Evolutionary conservation across 2,113 vertebrate genomes (phyloP), one percentile per base, ranked within the genome.

Genomic region (Lipophrys pholis): DNA sequence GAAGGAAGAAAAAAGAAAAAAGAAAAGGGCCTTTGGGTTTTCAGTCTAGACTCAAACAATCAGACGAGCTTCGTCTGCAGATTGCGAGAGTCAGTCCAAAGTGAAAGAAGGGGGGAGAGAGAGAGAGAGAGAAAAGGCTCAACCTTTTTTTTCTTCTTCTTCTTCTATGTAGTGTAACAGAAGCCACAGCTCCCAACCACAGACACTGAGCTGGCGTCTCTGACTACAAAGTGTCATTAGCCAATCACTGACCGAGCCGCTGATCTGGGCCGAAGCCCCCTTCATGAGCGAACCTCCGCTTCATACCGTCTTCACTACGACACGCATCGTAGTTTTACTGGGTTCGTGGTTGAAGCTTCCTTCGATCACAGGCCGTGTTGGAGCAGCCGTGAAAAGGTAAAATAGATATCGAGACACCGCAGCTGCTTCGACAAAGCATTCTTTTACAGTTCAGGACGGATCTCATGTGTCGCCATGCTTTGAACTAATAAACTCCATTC

Each of bases 201-300:
- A 85, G 64, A 79, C 82, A 76, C 11, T 36, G n/a, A 53, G 51
- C 70, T 72, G 78, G 72, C 77, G 53, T 83, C 82, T 67, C 50
- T 65, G 30, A 71, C 62, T 64, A 68, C 43, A 66, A 75, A 79
- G 67, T 56, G 66, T 79, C 64, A 78, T 76, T 63, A 81, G 66
- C 63, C 76, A 78, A 75, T 83, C 69, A 42, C 70, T 74, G 82
- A 78, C 73, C 66, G 61, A 46, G 59, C 73, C 77, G 63, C 73
- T 81, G 38, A 74, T 79, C 74, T 83, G 68, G 56, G 74, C 68
- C 17, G 0, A 30, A 71, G 11, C 54, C 55, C 54, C 55, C 38
- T 21, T n/a, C 63, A 30, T 30, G 21, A 50, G 49, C 41, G 8
- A 72, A 61, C 42, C 39, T 56, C 58, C 15, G 49, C 64, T 76